Base-by-base conservation (phyloP, 2,797 vertebrate species). In the Cuniculus paca region DNA sequence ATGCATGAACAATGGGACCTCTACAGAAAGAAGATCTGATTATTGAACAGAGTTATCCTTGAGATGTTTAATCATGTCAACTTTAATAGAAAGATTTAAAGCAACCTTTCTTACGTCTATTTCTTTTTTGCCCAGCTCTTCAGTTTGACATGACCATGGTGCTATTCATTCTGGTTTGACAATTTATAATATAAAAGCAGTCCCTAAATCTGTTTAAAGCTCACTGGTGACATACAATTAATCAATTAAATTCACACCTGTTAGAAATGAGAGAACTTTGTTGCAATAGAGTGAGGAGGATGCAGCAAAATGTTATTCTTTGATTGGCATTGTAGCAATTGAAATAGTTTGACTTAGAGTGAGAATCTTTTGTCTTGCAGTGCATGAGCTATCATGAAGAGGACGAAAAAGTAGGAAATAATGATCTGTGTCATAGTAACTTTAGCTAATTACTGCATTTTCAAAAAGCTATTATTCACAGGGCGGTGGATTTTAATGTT, bases 221-320 rank as follows among this genome's bases (percentile, higher is more conserved):
- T 90, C 14, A 75, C 78, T 88, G 31, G 6, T 84, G 10, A 88
- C 48, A 54, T 96, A 45, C 85, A 96, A n/a, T 79, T 80, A 9
- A 12, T 92, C 93, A 95, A 96, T 79, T 97, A 95, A 97, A 90
- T 96, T 97, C 54, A 72, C 52, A 83, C 48, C 63, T 88, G 48
- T 70, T 84, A 94, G 91, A 82, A 90, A 93, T 45, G 60, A 39
- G 94, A 94, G 81, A 75, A 78, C 45, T 97, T 83, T 63, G 79
- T 92, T 50, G 13, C 95, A 79, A 56, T 42, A 94, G 90, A 93
- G 74, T 96, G 68, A 88, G 82, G 56, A 91, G 22, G 6, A 13
- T 96, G 85, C 13, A 82, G 48, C 52, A 50, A 14, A 52, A 19
- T 95, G 17, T 95, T 65, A 83, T 45, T 90, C 36, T 75, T 19